Percentiles rank a stretch among this genome's conserved stretches.
phyloP scores from a whole-genome alignment of 2,888 invertebrate genomes.

The Dryocosmus kuriphilus region DNA sequence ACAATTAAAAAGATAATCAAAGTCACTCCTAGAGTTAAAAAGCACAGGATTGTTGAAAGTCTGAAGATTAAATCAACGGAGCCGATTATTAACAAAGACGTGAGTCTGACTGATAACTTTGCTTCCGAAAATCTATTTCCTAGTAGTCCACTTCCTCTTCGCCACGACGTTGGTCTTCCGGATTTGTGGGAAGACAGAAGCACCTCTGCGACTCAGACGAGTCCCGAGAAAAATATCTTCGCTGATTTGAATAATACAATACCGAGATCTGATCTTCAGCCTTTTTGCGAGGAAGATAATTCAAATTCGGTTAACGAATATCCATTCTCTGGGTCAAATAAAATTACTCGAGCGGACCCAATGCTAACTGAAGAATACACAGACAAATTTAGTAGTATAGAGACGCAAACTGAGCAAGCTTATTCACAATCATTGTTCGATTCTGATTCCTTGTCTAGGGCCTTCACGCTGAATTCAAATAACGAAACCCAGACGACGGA shows the following conservation, averaged over 20 bases:
- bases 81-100: constrained; percentile 58
- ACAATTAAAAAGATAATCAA: not conserved
- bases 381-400: constrained; percentile 71
- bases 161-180: constrained; percentile 69
- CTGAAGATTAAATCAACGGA: constrained; percentile 48
- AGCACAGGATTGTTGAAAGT: constrained; percentile 43
- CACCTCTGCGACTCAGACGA: constrained; percentile 75
- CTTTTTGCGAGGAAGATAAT: constrained; percentile 60
- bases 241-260: constrained; percentile 69
- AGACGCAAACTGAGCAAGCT: constrained; percentile 74
- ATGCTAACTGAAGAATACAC: constrained; percentile 71
- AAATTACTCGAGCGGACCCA: constrained; percentile 65
- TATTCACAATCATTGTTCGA: constrained; percentile 71
- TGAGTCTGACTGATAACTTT: constrained; percentile 61
- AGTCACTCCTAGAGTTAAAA: constrained; percentile 46
- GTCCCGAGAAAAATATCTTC: constrained; percentile 70
- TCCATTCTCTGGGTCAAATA: constrained; percentile 54
- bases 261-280: constrained; percentile 66
- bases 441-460: constrained; percentile 65
- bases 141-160: constrained; percentile 70
- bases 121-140: constrained; percentile 67
- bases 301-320: constrained; percentile 57
- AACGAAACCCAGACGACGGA: constrained; percentile 83
- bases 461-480: constrained; percentile 78
- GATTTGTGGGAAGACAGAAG: constrained; percentile 75